Evolutionary conservation across 2,888 invertebrate species (phyloP), one percentile per base, ranked within the genome.

Genomic region (Ormyrus thymus): DNA sequence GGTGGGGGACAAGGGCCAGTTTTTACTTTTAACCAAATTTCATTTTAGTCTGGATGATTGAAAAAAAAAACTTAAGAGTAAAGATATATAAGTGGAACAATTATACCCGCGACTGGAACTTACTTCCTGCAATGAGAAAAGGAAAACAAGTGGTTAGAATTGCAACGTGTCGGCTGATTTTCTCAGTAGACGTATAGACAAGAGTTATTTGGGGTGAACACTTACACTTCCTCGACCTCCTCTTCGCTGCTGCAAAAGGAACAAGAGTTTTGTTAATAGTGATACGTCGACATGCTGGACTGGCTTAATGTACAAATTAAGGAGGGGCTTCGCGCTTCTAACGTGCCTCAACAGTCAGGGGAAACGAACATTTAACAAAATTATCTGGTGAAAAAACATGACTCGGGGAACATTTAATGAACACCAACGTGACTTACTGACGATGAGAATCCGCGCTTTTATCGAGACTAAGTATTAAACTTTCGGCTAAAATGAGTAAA

Each of bases 201-300:
- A 43, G 5, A 3, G 10, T 13, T 56, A 48, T 51, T 6, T 62
- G 9, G 15, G 56, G 55, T 10, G n/a, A 55, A 89, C 86, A 94
- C 95, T 95, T 94, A 95, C 95, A 95, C 94, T 93, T 95, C 94
- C 92, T 94, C 94, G 88, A 93, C 93, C 93, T 95, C 95, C 92
- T 95, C 95, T 90, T 93, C 93, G 91, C 92, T 93, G 90, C 93
- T 91, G 91, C 81, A 91, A 91, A 87, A 89, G 83, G 84, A 84
- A 86, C 83, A 85, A 73, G 81, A 83, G 78, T 81, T 29, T 62
- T 74, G 85, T 86, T 87, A 87, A 84, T 86, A 69, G 83, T 0
- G n/a, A 15, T 58, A 59, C 4, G 66, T 48, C 15, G 9, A 61
- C 65, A 55, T 80, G 74, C 73, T 69, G 56, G 77, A n/a, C 9